These are phyloP conservation scores for Xyliphius kryptos DNA, from an alignment of 2,113 vertebrate genomes.

Conservation along the genomic window DNA sequence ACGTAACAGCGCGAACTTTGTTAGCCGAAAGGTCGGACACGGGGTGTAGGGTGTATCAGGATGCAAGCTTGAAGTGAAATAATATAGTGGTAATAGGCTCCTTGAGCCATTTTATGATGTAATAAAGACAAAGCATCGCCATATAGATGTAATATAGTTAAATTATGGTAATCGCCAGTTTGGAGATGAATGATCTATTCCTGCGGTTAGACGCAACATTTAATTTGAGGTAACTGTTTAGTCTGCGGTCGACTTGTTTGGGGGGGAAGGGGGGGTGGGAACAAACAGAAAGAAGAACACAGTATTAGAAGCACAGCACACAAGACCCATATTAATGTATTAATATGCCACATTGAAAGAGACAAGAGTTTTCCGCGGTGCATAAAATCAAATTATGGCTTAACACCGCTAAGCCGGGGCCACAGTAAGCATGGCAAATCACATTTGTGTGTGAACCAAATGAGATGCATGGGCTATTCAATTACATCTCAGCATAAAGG, in stretches of 20 bases:
- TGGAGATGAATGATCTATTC: not conserved
- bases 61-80: not conserved
- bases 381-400: constrained; percentile 61
- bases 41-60: no score
- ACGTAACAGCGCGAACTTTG: no score
- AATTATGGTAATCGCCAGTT: constrained; percentile 1
- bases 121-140: not conserved
- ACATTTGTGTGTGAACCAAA: constrained; percentile 61
- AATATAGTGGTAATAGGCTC: not conserved
- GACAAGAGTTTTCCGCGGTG: constrained; percentile 48
- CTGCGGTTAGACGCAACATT: not conserved
- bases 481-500: constrained; percentile 69
- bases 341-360: constrained; percentile 32
- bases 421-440: constrained; percentile 63
- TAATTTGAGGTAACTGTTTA: constrained; percentile 5
- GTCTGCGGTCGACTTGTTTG: not conserved
- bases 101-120: not conserved
- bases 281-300: not conserved
- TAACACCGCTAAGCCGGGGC: constrained; percentile 55
- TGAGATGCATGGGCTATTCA: constrained; percentile 62
- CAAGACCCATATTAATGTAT: constrained; percentile 17
- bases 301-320: not conserved
- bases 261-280: no score
- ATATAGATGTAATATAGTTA: constrained; percentile 7
- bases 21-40: no score